These are phyloP conservation scores for Arctocebus calabarensis DNA, from an alignment of 2,797 vertebrate species.

Conservation along the genomic window DNA sequence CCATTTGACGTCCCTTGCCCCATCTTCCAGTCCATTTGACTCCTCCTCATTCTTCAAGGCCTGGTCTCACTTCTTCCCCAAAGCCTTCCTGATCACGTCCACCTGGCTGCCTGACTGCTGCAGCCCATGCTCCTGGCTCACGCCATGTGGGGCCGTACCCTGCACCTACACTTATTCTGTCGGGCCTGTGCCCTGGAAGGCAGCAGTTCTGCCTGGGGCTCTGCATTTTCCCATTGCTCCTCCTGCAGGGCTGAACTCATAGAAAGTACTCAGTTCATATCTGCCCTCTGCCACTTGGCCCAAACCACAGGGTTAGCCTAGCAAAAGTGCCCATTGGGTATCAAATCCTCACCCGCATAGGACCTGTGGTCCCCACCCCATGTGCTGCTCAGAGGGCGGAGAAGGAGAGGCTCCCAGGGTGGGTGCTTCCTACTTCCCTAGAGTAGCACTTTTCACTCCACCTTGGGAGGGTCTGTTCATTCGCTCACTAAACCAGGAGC, in stretches of 20 bases:
- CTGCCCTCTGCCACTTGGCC: background rate
- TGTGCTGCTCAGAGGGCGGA: background rate
- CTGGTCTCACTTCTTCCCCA: background rate
- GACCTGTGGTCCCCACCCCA: background rate
- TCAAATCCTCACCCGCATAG: background rate
- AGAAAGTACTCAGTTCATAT: background rate
- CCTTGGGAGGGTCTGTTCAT: background rate
- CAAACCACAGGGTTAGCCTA: background rate
- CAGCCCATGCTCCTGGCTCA: background rate
- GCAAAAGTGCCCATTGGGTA: background rate
- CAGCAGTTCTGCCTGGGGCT: fast-evolving
- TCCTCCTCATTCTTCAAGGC: background rate
- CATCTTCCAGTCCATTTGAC: background rate
- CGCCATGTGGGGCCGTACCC: background rate
- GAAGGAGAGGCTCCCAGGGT: background rate
- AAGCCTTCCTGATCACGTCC: background rate
- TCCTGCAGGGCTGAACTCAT: background rate
- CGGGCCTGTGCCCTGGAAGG: background rate
- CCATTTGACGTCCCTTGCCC: background rate
- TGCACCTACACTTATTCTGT: background rate
- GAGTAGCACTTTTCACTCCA: background rate
- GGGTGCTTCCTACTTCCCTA: fast-evolving
- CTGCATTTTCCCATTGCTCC: background rate
- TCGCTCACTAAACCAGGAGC: background rate
- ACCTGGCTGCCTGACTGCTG: background rate